Conservation (phyloP, 2,888 invertebrate genomes). For the Nesidiocoris tenuis region DNA sequence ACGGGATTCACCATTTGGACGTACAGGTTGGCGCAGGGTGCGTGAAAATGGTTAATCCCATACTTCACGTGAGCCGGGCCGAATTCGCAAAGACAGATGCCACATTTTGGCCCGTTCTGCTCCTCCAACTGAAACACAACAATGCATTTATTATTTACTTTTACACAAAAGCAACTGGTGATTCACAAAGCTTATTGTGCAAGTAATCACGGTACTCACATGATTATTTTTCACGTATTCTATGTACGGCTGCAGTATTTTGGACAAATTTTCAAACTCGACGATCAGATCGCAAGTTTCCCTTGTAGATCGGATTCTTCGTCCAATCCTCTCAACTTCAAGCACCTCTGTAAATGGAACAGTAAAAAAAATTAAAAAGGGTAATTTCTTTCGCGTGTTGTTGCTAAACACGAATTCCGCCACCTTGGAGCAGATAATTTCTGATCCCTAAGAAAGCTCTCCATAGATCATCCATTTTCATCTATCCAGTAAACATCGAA, state of each 20-base stretch:
- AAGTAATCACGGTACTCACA: conserved; percentile 9
- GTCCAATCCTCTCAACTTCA: conserved; percentile 45
- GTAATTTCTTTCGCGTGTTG: no score
- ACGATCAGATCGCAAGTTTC: conserved; percentile 37
- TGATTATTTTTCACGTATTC: conserved; percentile 42
- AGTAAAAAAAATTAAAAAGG: background rate
- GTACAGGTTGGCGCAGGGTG: conserved; percentile 50
- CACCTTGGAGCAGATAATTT: no score
- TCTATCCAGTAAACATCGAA: no score
- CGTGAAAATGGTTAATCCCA: conserved; percentile 49
- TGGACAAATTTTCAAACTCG: conserved; percentile 40
- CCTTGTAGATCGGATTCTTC: conserved; percentile 35
- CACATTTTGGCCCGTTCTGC: conserved; percentile 48
- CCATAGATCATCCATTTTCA: background rate
- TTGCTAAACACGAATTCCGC: no score
- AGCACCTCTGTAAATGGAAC: conserved; percentile 41
- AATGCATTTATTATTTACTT: background rate
- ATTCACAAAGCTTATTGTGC: no score
- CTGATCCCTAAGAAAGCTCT: no score
- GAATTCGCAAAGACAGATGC: conserved; percentile 47
- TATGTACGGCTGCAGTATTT: conserved; percentile 34
- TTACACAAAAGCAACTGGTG: no score
- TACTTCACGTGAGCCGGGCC: conserved; percentile 49
- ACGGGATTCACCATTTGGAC: conserved; percentile 48
- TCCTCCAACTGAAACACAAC: conserved; percentile 47